A percentile compares a stretch with the other conserved stretches of the same genome.
Conservation (phyloP, 2,113 vertebrate genomes). For the Chloebia gouldiae region DNA sequence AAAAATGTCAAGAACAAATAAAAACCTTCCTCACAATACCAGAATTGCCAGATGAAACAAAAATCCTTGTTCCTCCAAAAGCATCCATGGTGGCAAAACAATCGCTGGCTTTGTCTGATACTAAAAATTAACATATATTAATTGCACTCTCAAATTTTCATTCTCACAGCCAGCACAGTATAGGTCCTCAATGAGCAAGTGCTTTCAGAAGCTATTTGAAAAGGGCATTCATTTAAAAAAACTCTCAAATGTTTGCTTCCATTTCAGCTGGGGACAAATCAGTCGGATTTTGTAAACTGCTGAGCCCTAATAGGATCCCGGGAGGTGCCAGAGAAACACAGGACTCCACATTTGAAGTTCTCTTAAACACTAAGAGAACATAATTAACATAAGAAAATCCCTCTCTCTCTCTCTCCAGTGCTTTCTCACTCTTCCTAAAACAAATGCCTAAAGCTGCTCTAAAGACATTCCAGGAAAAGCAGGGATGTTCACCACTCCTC, state of each 20-base stretch:
- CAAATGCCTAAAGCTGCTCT: background rate
- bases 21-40: background rate
- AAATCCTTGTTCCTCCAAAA: background rate
- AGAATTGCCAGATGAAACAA: background rate
- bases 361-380: background rate
- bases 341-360: background rate
- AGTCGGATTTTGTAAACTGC: background rate
- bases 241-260: background rate
- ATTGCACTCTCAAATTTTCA: background rate
- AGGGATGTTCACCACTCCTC: background rate
- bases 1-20: background rate
- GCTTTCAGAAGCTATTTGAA: background rate
- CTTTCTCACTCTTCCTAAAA: background rate
- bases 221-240: background rate
- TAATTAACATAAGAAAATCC: background rate
- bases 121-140: background rate
- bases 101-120: background rate
- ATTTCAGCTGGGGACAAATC: background rate
- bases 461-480: background rate
- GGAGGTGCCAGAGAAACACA: background rate
- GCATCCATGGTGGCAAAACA: background rate
- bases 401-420: background rate
- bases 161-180: background rate
- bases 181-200: background rate
- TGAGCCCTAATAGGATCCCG: background rate